Base-by-base conservation (phyloP, 2,888 invertebrate species). In the Acanthosepion lycidas region DNA sequence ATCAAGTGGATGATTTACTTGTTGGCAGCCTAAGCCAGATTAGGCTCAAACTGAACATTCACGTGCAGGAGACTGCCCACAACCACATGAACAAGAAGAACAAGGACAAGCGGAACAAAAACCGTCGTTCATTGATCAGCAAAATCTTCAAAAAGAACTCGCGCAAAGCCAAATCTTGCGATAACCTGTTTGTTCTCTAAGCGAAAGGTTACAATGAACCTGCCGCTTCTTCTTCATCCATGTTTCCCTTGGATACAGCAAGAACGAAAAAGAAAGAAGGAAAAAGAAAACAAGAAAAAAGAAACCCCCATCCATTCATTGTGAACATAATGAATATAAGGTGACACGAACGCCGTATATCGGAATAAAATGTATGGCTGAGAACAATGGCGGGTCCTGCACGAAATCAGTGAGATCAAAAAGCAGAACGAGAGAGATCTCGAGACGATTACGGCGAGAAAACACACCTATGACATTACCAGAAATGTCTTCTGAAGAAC, bases 1-100 rank as follows among this genome's bases (percentile, higher is more conserved):
- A 99, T 98, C 99, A 99, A 97, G 99, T 99, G 78, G 99, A 99
- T 98, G 99, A 99, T 96, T 98, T 99, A 0, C 98, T 99, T 94
- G 99, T 99, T 42, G 99, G 99, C 0, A 98, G 99, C 95, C 98
- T 99, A 95, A 99, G 98, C 96, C 99, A 99, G 97, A 99, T 99
- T 96, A 98, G 99, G 94, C 98, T 99, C 96, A 99, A 99, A 95
- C 95, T 96, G 51, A 96, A 95, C 95, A 95, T 95, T 42, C 95
- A 95, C 18, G 95, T 95, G 91, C 95, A 95, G 91, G 94, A 95
- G 3, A 94, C 94, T 53, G n/a, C 93, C 78, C 26, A n/a, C 6
- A 94, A 55, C 3, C 92, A 95, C n/a, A 78, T 91, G 23, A 94
- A 51, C 94, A 94, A 92, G 20, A 94, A 94, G 49, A 93, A 51